These are phyloP conservation scores for Cinclus mexicanus DNA, from an alignment of 2,113 vertebrate species.

Conservation along the genomic window DNA sequence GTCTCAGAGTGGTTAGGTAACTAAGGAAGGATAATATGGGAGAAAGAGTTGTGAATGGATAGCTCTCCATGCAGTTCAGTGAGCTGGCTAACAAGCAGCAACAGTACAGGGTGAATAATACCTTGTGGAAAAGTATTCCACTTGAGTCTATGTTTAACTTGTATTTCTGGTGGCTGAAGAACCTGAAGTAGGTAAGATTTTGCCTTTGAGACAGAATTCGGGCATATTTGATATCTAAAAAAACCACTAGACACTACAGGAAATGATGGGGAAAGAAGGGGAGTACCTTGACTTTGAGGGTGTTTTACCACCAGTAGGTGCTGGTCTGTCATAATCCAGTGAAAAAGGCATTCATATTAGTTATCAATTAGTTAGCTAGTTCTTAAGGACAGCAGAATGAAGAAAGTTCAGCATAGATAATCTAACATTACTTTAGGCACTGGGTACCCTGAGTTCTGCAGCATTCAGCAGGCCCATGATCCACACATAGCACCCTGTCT, in stretches of 20 bases:
- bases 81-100: not conserved
- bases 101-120: not conserved
- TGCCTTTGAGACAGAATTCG: not conserved
- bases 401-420: not conserved
- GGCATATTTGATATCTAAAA: not conserved
- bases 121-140: not conserved
- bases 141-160: not conserved
- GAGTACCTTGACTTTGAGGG: not conserved
- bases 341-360: not conserved
- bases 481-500: accelerated
- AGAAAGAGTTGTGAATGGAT: not conserved
- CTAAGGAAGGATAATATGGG: not conserved
- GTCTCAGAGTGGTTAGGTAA: not conserved
- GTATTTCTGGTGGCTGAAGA: not conserved
- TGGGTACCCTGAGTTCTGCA: not conserved
- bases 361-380: not conserved
- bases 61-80: not conserved
- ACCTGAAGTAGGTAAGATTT: not conserved
- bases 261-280: not conserved
- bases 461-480: accelerated
- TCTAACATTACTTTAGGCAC: not conserved
- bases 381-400: not conserved
- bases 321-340: not conserved
- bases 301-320: not conserved
- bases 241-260: not conserved